phyloP scores from a whole-genome alignment of 2,113 vertebrate species.

The Megaceryle torquata region DNA sequence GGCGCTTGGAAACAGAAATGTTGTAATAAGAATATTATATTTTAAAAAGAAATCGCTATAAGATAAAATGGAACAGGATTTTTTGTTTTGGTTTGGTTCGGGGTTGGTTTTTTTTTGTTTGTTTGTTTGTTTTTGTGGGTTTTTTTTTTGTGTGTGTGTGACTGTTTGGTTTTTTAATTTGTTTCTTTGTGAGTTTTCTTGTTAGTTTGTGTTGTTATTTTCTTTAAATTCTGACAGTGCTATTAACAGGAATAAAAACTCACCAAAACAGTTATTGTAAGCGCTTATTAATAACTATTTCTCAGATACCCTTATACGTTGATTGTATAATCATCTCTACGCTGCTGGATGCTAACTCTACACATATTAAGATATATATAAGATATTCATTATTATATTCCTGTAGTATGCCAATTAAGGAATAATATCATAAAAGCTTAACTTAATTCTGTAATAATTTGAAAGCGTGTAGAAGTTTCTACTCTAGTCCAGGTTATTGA shows the following conservation, averaged over 20 bases:
- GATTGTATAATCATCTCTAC: not conserved
- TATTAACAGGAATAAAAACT: not conserved
- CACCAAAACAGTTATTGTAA: not conserved
- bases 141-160: too few species aligned
- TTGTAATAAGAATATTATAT: not conserved
- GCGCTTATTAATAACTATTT: not conserved
- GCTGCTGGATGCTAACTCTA: not conserved
- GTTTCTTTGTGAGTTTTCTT: too few species aligned
- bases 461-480: not conserved
- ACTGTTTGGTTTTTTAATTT: too few species aligned
- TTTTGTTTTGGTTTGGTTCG: not conserved
- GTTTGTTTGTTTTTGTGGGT: too few species aligned
- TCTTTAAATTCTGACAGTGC: not conserved
- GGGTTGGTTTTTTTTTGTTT: too few species aligned
- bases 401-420: not conserved
- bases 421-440: not conserved
- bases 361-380: not conserved
- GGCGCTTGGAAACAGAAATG: not conserved
- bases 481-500: not conserved
- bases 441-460: not conserved
- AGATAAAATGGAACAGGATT: not conserved
- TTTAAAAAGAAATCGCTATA: not conserved
- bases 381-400: not conserved
- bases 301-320: not conserved
- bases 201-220: too few species aligned